phyloP scores from a whole-genome alignment of 2,888 invertebrate genomes.

The Melangyna quadrimaculata region DNA sequence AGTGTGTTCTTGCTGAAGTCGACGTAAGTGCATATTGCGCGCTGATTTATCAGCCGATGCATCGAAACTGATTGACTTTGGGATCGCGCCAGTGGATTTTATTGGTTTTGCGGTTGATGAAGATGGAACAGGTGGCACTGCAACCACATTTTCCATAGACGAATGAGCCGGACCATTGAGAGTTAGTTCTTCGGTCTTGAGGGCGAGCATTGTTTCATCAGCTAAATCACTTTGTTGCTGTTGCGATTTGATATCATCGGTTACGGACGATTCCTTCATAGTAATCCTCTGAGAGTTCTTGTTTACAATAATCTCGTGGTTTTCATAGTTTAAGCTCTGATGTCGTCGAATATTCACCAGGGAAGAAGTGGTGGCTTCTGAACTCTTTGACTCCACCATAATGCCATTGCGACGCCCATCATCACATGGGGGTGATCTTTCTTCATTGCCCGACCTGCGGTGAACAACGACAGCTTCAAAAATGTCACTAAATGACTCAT shows the following conservation, averaged over 20 bases:
- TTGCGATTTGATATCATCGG: slow-evolving; percentile 72
- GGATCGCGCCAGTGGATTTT: slow-evolving; percentile 91
- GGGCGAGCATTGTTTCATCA: slow-evolving; percentile 76
- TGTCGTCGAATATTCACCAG: slow-evolving; percentile 75
- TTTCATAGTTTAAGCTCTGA: slow-evolving; percentile 80
- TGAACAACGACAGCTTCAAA: slow-evolving; percentile 77
- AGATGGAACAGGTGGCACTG: slow-evolving; percentile 9
- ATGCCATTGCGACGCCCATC: slow-evolving; percentile 81
- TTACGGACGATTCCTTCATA: slow-evolving; percentile 68
- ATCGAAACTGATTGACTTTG: slow-evolving; percentile 95
- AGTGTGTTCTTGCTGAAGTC: slow-evolving; percentile 79
- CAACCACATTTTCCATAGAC: slow-evolving; percentile 21
- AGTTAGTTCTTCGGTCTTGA: slow-evolving; percentile 77
- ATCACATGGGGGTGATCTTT: slow-evolving; percentile 78
- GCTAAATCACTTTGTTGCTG: slow-evolving; percentile 65
- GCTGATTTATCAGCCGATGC: slow-evolving; percentile 92
- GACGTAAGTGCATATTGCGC: slow-evolving; percentile 79
- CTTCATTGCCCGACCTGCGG: slow-evolving; percentile 78
- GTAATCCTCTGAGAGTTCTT: slow-evolving; percentile 74
- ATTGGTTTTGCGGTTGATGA: slow-evolving; percentile 79
- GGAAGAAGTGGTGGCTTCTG: slow-evolving; percentile 57
- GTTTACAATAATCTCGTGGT: slow-evolving; percentile 79
- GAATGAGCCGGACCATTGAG: slow-evolving; percentile 72
- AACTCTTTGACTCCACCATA: slow-evolving; percentile 75
- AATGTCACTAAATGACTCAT: slow-evolving; percentile 71